Base-by-base conservation (phyloP, 2,113 vertebrate genomes). In the Phylloscopus trochilus region DNA sequence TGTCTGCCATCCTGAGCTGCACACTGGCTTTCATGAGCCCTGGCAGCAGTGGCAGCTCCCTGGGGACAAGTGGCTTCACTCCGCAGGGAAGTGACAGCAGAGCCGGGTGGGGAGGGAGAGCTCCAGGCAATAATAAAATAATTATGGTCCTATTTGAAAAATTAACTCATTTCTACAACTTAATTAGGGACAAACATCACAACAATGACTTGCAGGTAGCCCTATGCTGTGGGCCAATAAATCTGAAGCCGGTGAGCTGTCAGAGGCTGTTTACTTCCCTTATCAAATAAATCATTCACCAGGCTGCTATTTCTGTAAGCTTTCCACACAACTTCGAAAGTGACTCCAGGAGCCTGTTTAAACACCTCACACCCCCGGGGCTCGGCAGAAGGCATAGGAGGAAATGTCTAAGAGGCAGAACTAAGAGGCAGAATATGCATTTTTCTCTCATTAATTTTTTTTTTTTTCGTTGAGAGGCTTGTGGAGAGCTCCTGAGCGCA, bases 21-120 rank as follows among this genome's bases (percentile, higher is more conserved):
- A 2, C 23, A 0, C 7, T 9, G 0, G 3, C n/a, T 46, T n/a
- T 4, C 3, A 1, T 26, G 52, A 52, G 49, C 53, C 76, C n/a
- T 0, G 44, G 39, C 14, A 58, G 60, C 39, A 1, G 30, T 4
- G 63, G 73, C 47, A 52, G 60, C 64, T 63, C 73, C 56, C 62
- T 2, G 30, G 19, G 27, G 33, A 83, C 33, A 47, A 76, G 31
- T 1, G 52, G 19, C 23, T 43, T 83, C 64, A 33, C 58, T 76
- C 58, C 51, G 13, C 58, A 16, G 18, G 68, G 64, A 83, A 35
- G 46, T 6, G 3, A 27, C 33, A 24, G 78, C 83, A 27, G 30
- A 62, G 59, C 60, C 9, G 6, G 1, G 5, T 15, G 26, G 31
- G 41, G 41, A 9, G 37, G n/a, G 9, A 28, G 33, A 15, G n/a